Evolutionary conservation across 2,888 invertebrate genomes (phyloP).

Genomic region (Drosophila koepferae): DNA sequence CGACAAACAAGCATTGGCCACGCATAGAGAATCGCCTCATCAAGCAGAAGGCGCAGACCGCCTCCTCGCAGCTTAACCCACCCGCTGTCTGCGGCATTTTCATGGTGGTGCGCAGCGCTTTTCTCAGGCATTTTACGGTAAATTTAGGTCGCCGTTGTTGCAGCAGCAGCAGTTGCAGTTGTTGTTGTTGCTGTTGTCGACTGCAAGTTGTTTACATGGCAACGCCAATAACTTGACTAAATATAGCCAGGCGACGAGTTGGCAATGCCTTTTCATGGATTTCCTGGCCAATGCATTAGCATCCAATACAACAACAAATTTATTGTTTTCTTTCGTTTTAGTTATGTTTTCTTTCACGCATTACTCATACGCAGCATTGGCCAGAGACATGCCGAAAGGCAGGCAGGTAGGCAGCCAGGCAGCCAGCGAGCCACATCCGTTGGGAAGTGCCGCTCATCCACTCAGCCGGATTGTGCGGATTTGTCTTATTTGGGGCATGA

Average conservation of each 20-base stretch:
- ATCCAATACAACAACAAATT: slow-evolving; percentile 39
- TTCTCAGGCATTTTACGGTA: slow-evolving; percentile 79
- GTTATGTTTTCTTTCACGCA: slow-evolving; percentile 8
- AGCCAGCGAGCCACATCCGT: slow-evolving; percentile 56
- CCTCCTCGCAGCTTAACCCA: slow-evolving; percentile 26
- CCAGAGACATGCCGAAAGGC: not conserved
- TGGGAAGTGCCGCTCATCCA: slow-evolving; percentile 49
- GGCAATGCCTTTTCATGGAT: slow-evolving; percentile 56
- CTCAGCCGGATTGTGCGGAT: slow-evolving; percentile 68
- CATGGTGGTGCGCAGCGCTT: slow-evolving; percentile 43
- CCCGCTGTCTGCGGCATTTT: slow-evolving; percentile 49
- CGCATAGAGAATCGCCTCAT: slow-evolving; percentile 43
- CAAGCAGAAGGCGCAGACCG: not conserved
- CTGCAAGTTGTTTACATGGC: slow-evolving; percentile 73
- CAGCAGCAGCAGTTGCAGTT: not conserved
- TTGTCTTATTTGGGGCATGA: slow-evolving; percentile 80
- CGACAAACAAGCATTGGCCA: slow-evolving; percentile 32
- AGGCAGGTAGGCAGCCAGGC: not conserved
- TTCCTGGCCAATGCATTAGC: slow-evolving; percentile 71
- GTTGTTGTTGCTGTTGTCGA: slow-evolving; percentile 24
- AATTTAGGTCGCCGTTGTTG: slow-evolving; percentile 71
- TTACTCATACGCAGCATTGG: slow-evolving; percentile 52
- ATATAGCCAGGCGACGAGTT: slow-evolving; percentile 69
- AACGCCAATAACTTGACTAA: slow-evolving; percentile 75
- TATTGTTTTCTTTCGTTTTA: slow-evolving; percentile 22